phyloP scores from a whole-genome alignment of 2,888 invertebrate species.

The Acronicta psi region DNA sequence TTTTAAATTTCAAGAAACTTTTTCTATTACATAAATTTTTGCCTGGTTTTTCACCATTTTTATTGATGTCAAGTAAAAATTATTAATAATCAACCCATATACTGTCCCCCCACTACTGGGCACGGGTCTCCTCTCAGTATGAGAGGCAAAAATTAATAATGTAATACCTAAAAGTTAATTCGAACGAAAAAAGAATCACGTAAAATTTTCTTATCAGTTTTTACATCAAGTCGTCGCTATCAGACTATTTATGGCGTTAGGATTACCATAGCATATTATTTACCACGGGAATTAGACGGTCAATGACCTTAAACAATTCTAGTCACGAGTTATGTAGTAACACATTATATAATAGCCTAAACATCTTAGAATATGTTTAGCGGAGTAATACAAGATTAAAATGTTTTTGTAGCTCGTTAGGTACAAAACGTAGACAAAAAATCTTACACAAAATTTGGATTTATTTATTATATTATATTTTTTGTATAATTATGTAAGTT shows the following conservation, averaged over 20 bases:
- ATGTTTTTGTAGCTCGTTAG: slow-evolving; percentile 4
- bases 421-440: neutral
- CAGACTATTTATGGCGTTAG: slow-evolving; percentile 13
- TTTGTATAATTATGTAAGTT: too few species aligned
- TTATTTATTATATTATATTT: too few species aligned
- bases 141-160: too few species aligned
- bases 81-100: too few species aligned
- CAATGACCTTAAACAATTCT: slow-evolving; percentile 11
- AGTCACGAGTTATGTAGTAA: slow-evolving; percentile 1
- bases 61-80: too few species aligned
- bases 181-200: neutral
- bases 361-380: slow-evolving; percentile 12
- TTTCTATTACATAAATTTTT: too few species aligned
- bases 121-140: too few species aligned
- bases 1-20: too few species aligned
- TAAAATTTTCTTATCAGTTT: slow-evolving; percentile 20
- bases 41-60: too few species aligned
- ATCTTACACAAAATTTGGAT: too few species aligned
- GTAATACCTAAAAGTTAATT: too few species aligned
- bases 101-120: too few species aligned
- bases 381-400: neutral
- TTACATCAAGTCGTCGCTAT: slow-evolving; percentile 12
- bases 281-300: slow-evolving; percentile 7
- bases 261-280: slow-evolving; percentile 11
- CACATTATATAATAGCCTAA: slow-evolving; percentile 19